Conservation (phyloP, 2,113 vertebrate species). For the Chelonoidis abingdonii region DNA sequence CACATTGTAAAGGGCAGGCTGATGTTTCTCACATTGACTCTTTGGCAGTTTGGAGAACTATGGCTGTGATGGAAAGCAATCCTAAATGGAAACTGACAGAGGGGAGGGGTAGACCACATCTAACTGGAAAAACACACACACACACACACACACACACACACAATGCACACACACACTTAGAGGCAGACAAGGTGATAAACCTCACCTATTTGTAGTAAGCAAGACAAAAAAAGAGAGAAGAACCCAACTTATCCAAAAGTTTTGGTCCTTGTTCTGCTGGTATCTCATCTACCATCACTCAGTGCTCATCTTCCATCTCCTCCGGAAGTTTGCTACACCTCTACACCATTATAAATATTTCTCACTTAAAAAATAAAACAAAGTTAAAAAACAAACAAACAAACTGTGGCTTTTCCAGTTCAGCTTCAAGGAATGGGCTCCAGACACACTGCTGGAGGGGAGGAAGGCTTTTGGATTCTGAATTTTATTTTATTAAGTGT, state of each 20-base stretch:
- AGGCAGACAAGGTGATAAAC: background rate
- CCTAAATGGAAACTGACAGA: background rate
- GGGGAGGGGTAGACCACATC: background rate
- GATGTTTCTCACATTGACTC: background rate
- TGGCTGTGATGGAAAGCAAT: background rate
- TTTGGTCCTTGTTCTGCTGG: background rate
- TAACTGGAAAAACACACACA: background rate
- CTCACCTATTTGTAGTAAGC: background rate
- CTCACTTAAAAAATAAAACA: slow-evolving; percentile 13
- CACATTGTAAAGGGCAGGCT: background rate
- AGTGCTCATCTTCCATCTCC: background rate
- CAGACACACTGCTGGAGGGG: slow-evolving; percentile 54
- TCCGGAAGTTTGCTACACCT: background rate
- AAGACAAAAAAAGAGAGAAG: background rate
- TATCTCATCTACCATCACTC: background rate
- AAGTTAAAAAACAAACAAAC: background rate
- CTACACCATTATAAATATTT: background rate
- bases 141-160: background rate
- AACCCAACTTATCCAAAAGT: background rate
- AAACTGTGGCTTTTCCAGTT: background rate
- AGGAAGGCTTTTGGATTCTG: slow-evolving; percentile 66
- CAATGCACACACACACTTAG: fast-evolving
- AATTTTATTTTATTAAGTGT: slow-evolving; percentile 70
- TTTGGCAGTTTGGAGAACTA: background rate
- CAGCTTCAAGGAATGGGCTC: slow-evolving; percentile 44